Conservation (phyloP, 2,888 invertebrate species). For the Dinocampus coccinellae region DNA sequence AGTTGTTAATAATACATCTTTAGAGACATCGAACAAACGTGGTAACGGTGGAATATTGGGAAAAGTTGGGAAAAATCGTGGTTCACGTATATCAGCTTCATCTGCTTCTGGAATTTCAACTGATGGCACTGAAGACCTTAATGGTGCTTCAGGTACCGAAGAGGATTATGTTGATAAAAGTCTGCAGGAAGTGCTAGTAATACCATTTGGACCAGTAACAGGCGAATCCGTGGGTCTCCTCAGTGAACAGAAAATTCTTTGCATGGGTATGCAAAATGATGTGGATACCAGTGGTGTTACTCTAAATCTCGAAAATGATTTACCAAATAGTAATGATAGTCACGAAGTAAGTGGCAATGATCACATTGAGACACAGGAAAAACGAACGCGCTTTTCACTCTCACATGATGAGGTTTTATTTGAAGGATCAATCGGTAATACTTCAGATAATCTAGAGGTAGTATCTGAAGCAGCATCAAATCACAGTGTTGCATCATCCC, state of each 20-base stretch:
- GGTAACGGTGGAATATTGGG: constrained; percentile 59
- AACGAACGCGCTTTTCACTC: constrained; percentile 78
- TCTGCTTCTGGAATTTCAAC: constrained; percentile 59
- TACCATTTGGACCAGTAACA: constrained; percentile 75
- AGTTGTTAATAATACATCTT: constrained; percentile 51
- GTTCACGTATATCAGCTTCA: constrained; percentile 52
- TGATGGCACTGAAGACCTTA: constrained; percentile 56
- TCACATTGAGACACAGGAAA: constrained; percentile 68
- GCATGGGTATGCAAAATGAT: constrained; percentile 61
- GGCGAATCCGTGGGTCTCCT: constrained; percentile 77
- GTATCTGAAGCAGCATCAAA: constrained; percentile 96
- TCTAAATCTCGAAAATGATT: constrained; percentile 58
- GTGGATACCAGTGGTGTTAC: constrained; percentile 54
- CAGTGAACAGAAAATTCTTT: constrained; percentile 75
- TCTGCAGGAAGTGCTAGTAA: constrained; percentile 76
- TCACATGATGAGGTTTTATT: constrained; percentile 83
- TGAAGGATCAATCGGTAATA: constrained; percentile 87
- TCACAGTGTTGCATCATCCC: constrained; percentile 92
- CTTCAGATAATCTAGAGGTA: constrained; percentile 94
- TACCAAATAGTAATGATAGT: constrained; percentile 65
- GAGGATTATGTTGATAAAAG: constrained; percentile 62
- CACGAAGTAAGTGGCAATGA: constrained; percentile 58
- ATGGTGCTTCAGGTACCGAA: constrained; percentile 58
- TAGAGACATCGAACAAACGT: constrained; percentile 61
- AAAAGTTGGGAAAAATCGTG: constrained; percentile 64